Base-by-base conservation (phyloP, 2,113 vertebrate species). In the Cynoglossus semilaevis region DNA sequence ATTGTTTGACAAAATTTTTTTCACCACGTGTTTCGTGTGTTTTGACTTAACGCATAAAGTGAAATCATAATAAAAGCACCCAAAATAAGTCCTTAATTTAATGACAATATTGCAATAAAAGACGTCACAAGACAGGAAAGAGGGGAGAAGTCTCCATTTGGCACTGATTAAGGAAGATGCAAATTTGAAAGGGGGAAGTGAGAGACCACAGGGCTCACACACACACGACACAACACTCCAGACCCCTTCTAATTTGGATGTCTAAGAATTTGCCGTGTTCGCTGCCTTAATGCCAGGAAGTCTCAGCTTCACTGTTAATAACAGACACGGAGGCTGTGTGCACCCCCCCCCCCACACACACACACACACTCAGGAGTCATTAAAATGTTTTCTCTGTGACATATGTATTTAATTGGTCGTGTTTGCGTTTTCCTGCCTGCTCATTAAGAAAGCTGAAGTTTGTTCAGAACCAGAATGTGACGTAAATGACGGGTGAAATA, bases 231-330 rank as follows among this genome's bases (percentile, higher is more conserved):
- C 77, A 73, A 80, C 81, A 81, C 76, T 71, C 46, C 18, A 37
- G 58, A 58, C 68, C 82, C 85, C 72, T 81, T 88, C 79, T 89
- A 89, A 90, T 91, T 90, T 85, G 82, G 84, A 81, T 50, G 88
- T 90, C 86, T 89, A 85, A 87, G 87, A 91, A 89, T 91, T 79
- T 65, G 70, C 80, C 75, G 70, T 81, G 80, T 81, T 74, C 80
- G 83, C 70, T 84, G 79, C 77, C 81, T 85, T 80, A 29, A 84
- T 89, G 81, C 85, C 81, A 88, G 76, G 65, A 88, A 86, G 87
- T 88, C 77, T 89, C 82, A 83, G 81, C 73, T 79, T 83, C 76
- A 80, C 64, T 68, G 68, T 73, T 80, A 79, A 72, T 72, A 70
- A 78, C 84, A 73, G 77, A 62, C 72, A 74, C 54, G 72, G 53